Evolutionary conservation across 2,888 invertebrate species (phyloP), one percentile per base, ranked within the genome.

Genomic region (Rhagium mordax): DNA sequence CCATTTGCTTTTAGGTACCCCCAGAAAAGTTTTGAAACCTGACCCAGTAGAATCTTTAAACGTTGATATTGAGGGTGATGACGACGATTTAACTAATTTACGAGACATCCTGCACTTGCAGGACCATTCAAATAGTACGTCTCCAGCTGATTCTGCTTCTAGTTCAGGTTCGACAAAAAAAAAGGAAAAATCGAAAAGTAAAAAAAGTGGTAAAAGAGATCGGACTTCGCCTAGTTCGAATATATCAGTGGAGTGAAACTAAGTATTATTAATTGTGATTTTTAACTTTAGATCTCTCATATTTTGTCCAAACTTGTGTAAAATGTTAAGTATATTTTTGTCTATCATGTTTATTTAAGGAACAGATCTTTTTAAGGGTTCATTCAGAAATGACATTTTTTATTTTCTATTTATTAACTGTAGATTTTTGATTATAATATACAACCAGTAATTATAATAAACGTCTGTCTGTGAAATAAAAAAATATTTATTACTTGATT

Each of bases 61-160:
- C 72, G 80, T 85, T 10, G 87, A 87, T 78, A 81, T 85, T n/a
- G 87, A 86, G 79, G 86, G 84, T 33, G 86, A 86, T 65, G 86
- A 87, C 61, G 86, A 87, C 66, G 86, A 86, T 73, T 74, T 86
- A 21, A 81, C 84, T 0, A 85, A 83, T 79, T 78, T 87, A 57
- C 78, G 85, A 49, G 86, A 87, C 76, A 81, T 86, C 53, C 75
- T 86, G 6, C 80, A 82, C 57, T 75, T 84, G 49, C 86, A 85
- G 72, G 87, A 87, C 71, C 83, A 85, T 75, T 84, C 86, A 18
- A 86, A 86, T 77, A 85, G 85, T 53, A 84, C 86, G 13, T 87
- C 87, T 21, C 87, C 87, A 7, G 84, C 85, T 75, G 83, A 84
- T 74, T 83, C 84, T 13, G 82, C 81, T 15, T 83, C 83, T 13